phyloP scores from a whole-genome alignment of 37 sponge, comb jelly and placozoan genomes.

The Amphimedon queenslandica region DNA sequence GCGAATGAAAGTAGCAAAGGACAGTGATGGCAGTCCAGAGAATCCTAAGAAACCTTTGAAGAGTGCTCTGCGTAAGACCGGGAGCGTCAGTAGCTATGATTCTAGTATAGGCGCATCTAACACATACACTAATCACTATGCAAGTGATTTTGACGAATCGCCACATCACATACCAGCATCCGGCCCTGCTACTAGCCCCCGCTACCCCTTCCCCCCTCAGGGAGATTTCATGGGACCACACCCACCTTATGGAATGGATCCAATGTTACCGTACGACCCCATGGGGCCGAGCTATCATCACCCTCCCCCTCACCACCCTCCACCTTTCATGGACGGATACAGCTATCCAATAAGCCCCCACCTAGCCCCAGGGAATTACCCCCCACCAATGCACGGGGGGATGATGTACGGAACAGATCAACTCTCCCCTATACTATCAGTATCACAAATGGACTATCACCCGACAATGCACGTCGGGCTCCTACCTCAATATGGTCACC shows the following conservation, averaged over 20 bases:
- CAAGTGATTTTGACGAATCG: background rate
- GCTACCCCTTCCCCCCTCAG: background rate
- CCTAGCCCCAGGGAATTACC: background rate
- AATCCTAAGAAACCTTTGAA: conserved; percentile 1
- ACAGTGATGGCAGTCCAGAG: background rate
- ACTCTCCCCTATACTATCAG: conserved; percentile 2
- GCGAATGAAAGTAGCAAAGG: conserved; percentile 11
- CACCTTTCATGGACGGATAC: background rate
- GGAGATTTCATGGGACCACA: background rate
- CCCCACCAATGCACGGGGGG: background rate
- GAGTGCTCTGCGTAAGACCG: background rate
- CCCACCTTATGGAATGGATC: background rate
- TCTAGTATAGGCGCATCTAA: no score
- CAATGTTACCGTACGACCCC: background rate
- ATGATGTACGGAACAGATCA: background rate
- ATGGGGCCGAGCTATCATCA: background rate
- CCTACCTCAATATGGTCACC: background rate
- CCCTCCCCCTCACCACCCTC: background rate
- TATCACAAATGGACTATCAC: background rate
- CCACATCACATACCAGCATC: background rate
- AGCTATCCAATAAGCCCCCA: background rate
- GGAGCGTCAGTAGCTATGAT: background rate
- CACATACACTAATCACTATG: background rate
- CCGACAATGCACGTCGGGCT: background rate
- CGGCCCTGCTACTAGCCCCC: background rate